phyloP scores from a whole-genome alignment of 2,113 vertebrate genomes.

The Anhinga rufa region DNA sequence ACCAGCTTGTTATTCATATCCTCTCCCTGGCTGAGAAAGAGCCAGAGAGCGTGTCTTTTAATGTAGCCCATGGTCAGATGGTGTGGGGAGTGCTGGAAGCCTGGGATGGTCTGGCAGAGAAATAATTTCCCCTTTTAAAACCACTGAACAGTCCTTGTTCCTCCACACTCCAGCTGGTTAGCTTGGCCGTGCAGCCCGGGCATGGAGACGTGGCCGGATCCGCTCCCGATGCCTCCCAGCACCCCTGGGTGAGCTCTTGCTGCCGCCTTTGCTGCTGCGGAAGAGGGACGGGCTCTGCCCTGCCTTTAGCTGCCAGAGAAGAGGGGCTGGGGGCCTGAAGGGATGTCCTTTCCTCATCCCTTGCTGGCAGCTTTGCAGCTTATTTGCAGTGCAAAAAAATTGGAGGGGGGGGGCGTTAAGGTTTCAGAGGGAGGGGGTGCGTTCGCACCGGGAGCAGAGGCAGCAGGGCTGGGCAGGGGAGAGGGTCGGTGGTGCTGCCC shows the following conservation, averaged over 20 bases:
- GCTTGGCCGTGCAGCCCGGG: rapidly evolving
- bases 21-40: not conserved
- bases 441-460: rapidly evolving
- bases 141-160: constrained; percentile 14
- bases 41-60: constrained; percentile 1
- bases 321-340: not conserved
- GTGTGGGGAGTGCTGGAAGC: not conserved
- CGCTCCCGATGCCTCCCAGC: not conserved
- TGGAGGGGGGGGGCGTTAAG: too few relatives aligned
- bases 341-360: not conserved
- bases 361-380: not conserved
- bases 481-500: not conserved
- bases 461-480: not conserved
- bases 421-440: not conserved
- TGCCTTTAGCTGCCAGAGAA: not conserved
- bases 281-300: not conserved
- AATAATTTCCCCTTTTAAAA: constrained; percentile 38
- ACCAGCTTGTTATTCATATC: constrained; percentile 4
- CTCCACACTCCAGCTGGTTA: not conserved
- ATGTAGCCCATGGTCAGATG: not conserved
- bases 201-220: not conserved
- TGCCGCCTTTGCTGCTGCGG: not conserved
- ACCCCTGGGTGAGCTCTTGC: not conserved
- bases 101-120: constrained; percentile 13
- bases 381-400: not conserved